Percentiles rank a stretch among this genome's conserved stretches.
Evolutionary conservation across 1,140 invertebrate species (phyloP).

Genomic region (Halyomorpha halys): DNA sequence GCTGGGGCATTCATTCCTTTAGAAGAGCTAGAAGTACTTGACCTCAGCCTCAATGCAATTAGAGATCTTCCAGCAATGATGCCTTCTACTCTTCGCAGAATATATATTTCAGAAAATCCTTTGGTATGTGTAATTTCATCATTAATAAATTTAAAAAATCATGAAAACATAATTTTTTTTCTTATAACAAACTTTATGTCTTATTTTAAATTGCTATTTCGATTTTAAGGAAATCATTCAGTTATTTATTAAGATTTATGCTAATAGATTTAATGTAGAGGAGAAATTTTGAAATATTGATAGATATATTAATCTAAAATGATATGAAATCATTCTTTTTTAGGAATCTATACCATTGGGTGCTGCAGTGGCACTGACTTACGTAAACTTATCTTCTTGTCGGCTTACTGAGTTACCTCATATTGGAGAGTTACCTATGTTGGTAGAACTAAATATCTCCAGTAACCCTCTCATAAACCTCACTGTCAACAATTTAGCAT

Average conservation of each 20-base stretch:
- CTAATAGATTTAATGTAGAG: too few species aligned
- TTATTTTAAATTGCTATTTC: too few species aligned
- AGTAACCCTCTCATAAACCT: slow-evolving; percentile 24
- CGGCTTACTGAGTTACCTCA: slow-evolving; percentile 25
- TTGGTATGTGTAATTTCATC: neutral
- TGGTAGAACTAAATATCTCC: slow-evolving; percentile 27
- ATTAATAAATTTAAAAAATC: too few species aligned
- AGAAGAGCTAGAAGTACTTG: slow-evolving; percentile 34
- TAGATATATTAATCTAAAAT: too few species aligned
- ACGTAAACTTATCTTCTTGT: slow-evolving; percentile 21
- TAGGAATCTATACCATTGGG: slow-evolving; percentile 1
- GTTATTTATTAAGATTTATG: too few species aligned
- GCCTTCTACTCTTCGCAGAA: slow-evolving; percentile 24
- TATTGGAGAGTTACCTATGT: slow-evolving; percentile 26
- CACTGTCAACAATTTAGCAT: slow-evolving; percentile 25
- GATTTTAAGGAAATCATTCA: too few species aligned
- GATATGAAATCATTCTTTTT: slow-evolving; percentile 11
- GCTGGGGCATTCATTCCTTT: slow-evolving; percentile 35
- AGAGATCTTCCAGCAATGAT: slow-evolving; percentile 22
- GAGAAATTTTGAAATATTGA: too few species aligned
- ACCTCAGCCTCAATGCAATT: slow-evolving; percentile 26
- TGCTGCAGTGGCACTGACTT: slow-evolving; percentile 7
- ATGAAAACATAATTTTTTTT: too few species aligned
- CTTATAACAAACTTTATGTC: too few species aligned
- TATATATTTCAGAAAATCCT: slow-evolving; percentile 27